Conservation (phyloP, 1,140 invertebrate species). For the Pygmarrhopalites habei region DNA sequence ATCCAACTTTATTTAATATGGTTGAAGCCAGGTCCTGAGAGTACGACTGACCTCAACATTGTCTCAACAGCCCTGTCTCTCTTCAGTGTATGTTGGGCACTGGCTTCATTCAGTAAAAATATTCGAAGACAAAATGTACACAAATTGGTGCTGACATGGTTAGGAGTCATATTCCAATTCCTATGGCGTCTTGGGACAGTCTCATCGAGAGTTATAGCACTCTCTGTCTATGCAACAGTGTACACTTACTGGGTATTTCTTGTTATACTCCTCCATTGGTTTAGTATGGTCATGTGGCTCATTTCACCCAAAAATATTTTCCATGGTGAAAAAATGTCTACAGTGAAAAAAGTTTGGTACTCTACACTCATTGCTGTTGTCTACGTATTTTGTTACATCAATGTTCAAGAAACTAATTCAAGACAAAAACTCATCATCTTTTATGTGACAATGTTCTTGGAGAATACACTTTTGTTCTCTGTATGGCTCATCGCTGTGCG, state of each 20-base stretch:
- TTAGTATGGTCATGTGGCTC: slow-evolving; percentile 77
- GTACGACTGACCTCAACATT: slow-evolving; percentile 66
- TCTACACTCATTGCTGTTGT: slow-evolving; percentile 72
- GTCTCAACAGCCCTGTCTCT: slow-evolving; percentile 74
- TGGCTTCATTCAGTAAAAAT: slow-evolving; percentile 84
- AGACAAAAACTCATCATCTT: slow-evolving; percentile 75
- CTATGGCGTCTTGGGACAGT: slow-evolving; percentile 73
- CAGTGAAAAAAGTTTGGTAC: slow-evolving; percentile 57
- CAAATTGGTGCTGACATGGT: slow-evolving; percentile 74
- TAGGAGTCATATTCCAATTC: slow-evolving; percentile 78
- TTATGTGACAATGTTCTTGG: slow-evolving; percentile 84
- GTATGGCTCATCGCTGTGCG: slow-evolving; percentile 56
- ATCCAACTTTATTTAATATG: slow-evolving; percentile 67
- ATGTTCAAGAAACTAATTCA: slow-evolving; percentile 72
- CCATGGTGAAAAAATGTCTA: slow-evolving; percentile 65
- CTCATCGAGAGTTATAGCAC: slow-evolving; percentile 65
- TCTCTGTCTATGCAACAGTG: slow-evolving; percentile 75
- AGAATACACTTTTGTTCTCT: slow-evolving; percentile 68
- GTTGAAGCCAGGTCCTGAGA: slow-evolving; percentile 45
- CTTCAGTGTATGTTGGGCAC: slow-evolving; percentile 79
- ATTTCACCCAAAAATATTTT: slow-evolving; percentile 76
- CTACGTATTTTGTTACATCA: slow-evolving; percentile 84
- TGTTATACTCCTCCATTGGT: slow-evolving; percentile 70
- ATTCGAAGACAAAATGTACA: slow-evolving; percentile 72
- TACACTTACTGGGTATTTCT: slow-evolving; percentile 77